Percentiles rank a stretch among this genome's conserved stretches.
phyloP scores from a whole-genome alignment of 2,888 invertebrate species.

The Patella ulyssiponensis region DNA sequence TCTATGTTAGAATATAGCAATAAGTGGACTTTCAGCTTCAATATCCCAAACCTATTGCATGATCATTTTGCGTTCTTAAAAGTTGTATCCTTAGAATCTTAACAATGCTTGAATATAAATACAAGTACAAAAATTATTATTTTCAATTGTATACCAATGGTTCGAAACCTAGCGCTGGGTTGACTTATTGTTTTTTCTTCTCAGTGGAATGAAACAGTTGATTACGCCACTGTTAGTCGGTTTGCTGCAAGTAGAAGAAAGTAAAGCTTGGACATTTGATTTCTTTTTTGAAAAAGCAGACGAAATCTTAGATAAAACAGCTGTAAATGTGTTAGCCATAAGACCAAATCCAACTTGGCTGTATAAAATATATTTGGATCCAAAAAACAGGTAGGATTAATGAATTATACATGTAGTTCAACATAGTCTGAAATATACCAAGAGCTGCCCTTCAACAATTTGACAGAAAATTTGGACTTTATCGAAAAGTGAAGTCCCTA shows the following conservation, averaged over 20 bases:
- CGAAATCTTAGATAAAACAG: conserved; percentile 76
- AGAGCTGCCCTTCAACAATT: too few relatives aligned
- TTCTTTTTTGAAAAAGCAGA: conserved; percentile 91
- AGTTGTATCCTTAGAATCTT: too few relatives aligned
- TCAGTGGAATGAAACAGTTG: conserved; percentile 83
- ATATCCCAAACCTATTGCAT: too few relatives aligned
- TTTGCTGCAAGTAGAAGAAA: conserved; percentile 88
- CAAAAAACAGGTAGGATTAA: neutral
- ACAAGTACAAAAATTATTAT: too few relatives aligned
- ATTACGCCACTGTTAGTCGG: conserved; percentile 92
- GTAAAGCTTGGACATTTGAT: conserved; percentile 93
- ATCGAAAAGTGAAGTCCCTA: too few relatives aligned
- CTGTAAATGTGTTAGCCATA: conserved; percentile 66
- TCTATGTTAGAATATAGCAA: too few relatives aligned
- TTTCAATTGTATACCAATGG: neutral
- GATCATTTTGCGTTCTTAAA: too few relatives aligned
- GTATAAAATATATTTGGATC: conserved; percentile 2
- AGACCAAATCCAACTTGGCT: neutral
- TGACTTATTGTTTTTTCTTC: conserved; percentile 20
- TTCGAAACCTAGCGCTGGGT: neutral
- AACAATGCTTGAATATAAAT: too few relatives aligned
- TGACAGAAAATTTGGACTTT: too few relatives aligned
- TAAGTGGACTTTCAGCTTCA: too few relatives aligned
- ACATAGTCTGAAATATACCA: too few relatives aligned
- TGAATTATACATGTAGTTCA: too few relatives aligned